Evolutionary conservation across 2,888 invertebrate species (phyloP).

Genomic region (Lepidochrysops patricia): DNA sequence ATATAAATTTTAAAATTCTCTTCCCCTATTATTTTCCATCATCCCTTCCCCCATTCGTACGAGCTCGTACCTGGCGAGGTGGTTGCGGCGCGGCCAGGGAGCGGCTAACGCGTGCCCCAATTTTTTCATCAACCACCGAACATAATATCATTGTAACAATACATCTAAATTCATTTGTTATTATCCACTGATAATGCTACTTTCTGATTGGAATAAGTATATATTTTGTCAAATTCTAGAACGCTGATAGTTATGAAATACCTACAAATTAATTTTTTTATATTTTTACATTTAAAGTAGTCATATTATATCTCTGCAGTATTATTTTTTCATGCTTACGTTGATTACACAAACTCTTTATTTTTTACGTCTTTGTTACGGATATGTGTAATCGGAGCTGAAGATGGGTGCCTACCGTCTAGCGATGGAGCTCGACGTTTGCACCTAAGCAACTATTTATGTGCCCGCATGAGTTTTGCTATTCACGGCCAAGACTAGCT

Average conservation of each 20-base stretch:
- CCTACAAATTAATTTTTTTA: too few relatives aligned
- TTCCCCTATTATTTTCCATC: constrained; percentile 75
- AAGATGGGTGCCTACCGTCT: neutral
- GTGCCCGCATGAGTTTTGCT: constrained; percentile 17
- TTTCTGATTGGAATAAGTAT: neutral
- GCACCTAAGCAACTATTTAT: constrained; percentile 14
- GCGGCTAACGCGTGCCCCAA: constrained; percentile 61
- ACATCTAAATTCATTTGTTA: neutral
- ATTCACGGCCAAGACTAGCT: constrained; percentile 17
- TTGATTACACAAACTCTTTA: too few relatives aligned
- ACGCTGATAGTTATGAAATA: too few relatives aligned
- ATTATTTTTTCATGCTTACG: too few relatives aligned
- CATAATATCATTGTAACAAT: neutral
- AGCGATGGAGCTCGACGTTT: constrained; percentile 1
- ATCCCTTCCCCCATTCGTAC: constrained; percentile 71
- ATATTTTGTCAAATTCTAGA: too few relatives aligned
- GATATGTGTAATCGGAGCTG: neutral
- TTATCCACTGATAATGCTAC: neutral
- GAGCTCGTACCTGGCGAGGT: constrained; percentile 67
- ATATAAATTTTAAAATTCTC: constrained; percentile 73
- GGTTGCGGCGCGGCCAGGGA: constrained; percentile 41
- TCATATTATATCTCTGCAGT: too few relatives aligned
- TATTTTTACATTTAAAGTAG: too few relatives aligned
- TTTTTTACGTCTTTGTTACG: too few relatives aligned
- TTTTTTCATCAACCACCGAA: constrained; percentile 62